phyloP scores from a whole-genome alignment of 23 tunicate genomes.

The Ascidia mentula region DNA sequence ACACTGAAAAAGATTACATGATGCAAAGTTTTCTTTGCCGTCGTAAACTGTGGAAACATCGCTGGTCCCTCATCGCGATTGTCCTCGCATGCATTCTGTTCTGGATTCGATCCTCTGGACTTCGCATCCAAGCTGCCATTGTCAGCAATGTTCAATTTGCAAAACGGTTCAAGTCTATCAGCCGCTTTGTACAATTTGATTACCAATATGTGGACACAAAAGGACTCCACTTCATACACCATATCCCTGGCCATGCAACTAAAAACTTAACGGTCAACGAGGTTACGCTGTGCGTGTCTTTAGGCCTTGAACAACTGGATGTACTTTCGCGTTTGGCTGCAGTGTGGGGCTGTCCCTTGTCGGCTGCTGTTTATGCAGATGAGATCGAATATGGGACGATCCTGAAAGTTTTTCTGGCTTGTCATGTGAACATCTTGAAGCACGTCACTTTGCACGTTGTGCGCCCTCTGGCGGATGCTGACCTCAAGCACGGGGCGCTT shows the following conservation, averaged over 20 bases:
- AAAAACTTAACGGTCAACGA: neutral
- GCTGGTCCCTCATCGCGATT: too few species aligned
- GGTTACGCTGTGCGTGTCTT: constrained; percentile 14
- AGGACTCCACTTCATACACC: constrained; percentile 20
- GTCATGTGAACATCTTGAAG: neutral
- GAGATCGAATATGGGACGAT: constrained; percentile 11
- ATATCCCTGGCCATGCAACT: neutral
- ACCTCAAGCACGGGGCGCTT: neutral
- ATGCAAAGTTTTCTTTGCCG: constrained; percentile 20
- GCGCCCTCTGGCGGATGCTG: constrained; percentile 11
- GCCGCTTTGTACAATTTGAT: neutral
- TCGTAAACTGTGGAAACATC: constrained; percentile 19
- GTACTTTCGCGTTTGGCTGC: constrained; percentile 5
- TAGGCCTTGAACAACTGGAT: neutral
- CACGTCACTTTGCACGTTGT: constrained; percentile 35
- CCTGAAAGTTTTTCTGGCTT: constrained; percentile 24
- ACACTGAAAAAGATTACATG: constrained; percentile 38
- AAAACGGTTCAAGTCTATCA: neutral
- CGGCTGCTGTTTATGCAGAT: constrained; percentile 53
- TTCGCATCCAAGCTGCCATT: too few species aligned
- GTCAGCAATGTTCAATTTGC: neutral
- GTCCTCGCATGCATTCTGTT: too few species aligned
- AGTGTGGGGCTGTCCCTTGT: constrained; percentile 53
- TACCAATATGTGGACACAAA: neutral
- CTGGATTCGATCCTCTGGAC: too few species aligned